A percentile compares a stretch with the other conserved stretches of the same genome.
These are phyloP conservation scores for Trichosurus vulpecula DNA, from an alignment of 2,797 vertebrate species.

Conservation along the genomic window DNA sequence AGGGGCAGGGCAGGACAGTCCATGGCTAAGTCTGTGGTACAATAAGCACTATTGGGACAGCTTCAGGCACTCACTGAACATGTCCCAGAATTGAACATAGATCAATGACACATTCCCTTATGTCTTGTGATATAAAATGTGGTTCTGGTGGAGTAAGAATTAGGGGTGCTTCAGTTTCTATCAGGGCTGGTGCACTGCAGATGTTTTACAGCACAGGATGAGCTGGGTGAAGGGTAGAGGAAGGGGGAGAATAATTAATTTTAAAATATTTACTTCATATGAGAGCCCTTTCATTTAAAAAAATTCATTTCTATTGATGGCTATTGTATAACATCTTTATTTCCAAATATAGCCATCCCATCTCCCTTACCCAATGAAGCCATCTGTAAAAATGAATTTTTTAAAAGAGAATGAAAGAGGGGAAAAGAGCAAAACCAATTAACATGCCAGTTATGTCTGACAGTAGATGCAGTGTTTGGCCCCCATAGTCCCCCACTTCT, in stretches of 20 bases:
- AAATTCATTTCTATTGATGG: background rate
- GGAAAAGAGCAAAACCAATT: background rate
- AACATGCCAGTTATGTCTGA: background rate
- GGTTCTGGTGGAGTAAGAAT: conserved; percentile 79
- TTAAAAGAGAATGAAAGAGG: background rate
- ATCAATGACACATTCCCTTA: conserved; percentile 75
- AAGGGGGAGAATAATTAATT: background rate
- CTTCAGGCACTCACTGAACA: conserved; percentile 78
- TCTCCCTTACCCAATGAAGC: background rate
- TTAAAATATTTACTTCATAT: background rate
- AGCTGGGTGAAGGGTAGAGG: conserved; percentile 5
- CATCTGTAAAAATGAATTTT: background rate
- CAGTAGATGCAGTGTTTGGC: background rate
- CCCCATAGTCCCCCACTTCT: background rate
- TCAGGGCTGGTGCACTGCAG: conserved; percentile 80
- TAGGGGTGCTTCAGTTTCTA: conserved; percentile 76
- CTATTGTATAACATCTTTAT: background rate
- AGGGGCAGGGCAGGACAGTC: background rate
- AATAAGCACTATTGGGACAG: conserved; percentile 78
- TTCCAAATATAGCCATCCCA: background rate
- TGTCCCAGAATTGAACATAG: conserved; percentile 74
- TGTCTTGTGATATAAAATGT: conserved; percentile 74
- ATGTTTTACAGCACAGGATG: conserved; percentile 77
- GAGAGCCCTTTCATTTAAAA: background rate
- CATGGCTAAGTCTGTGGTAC: conserved; percentile 77